phyloP scores from a whole-genome alignment of 2,888 invertebrate species.

The Drosophila testacea region DNA sequence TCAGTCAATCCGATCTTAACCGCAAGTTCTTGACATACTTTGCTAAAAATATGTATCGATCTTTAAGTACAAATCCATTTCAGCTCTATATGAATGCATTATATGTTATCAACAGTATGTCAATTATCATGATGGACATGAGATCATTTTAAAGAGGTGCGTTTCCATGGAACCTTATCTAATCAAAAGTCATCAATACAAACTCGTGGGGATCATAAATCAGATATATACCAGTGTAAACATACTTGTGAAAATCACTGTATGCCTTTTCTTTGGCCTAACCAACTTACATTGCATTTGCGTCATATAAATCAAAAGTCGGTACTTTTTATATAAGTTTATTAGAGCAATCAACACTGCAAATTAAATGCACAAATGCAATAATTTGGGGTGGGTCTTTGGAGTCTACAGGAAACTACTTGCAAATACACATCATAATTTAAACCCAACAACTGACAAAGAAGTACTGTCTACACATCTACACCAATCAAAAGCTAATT shows the following conservation, averaged over 20 bases:
- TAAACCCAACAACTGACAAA: too few species aligned
- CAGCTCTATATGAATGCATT: background rate
- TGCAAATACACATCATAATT: too few species aligned
- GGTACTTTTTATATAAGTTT: conserved; percentile 1
- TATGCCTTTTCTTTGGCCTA: conserved; percentile 6
- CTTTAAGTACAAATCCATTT: conserved; percentile 1
- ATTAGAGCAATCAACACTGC: background rate
- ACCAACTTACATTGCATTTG: conserved; percentile 27
- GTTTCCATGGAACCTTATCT: conserved; percentile 44
- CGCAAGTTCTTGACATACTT: conserved; percentile 7
- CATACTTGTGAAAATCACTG: background rate
- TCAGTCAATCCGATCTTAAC: background rate
- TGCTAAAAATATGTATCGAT: background rate
- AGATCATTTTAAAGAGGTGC: conserved; percentile 38
- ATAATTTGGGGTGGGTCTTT: too few species aligned
- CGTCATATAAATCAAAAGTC: conserved; percentile 8
- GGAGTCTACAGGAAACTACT: too few species aligned
- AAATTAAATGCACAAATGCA: background rate
- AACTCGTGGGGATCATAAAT: conserved; percentile 42
- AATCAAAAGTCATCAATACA: conserved; percentile 39
- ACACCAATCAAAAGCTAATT: too few species aligned
- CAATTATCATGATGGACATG: conserved; percentile 11
- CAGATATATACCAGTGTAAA: conserved; percentile 2
- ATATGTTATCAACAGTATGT: too few species aligned
- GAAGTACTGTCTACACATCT: too few species aligned